Conservation (phyloP, 1,140 invertebrate species). For the Brachionus paranguensis region DNA sequence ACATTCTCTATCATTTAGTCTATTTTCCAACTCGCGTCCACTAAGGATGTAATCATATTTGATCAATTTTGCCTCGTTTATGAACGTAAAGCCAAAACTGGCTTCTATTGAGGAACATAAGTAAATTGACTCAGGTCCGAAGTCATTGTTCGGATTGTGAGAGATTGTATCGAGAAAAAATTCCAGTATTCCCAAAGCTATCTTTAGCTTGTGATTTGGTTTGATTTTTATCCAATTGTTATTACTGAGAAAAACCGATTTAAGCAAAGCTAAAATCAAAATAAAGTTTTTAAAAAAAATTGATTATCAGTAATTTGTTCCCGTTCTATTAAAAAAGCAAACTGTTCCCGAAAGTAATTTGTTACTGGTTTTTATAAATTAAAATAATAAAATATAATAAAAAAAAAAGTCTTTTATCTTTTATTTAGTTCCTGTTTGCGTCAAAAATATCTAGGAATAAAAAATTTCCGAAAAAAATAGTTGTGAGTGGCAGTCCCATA, state of each 20-base stretch:
- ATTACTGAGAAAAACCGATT: not conserved
- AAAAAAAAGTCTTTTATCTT: no score
- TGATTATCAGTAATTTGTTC: not conserved
- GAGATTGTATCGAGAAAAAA: not conserved
- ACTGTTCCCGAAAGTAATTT: no score
- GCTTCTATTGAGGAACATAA: constrained; percentile 4
- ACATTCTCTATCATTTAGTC: not conserved
- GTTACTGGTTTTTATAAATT: no score
- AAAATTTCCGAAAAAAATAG: no score
- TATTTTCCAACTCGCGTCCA: not conserved
- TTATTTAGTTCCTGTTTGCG: no score
- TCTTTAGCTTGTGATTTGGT: not conserved
- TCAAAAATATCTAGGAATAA: no score
- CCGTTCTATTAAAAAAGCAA: no score
- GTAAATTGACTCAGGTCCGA: not conserved
- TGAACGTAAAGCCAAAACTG: constrained; percentile 15
- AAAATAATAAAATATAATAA: no score
- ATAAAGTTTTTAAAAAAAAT: not conserved
- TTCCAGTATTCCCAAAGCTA: not conserved
- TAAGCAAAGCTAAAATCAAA: not conserved
- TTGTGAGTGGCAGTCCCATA: no score
- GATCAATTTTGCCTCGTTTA: not conserved
- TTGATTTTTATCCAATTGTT: constrained; percentile 1
- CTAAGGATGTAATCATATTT: not conserved
- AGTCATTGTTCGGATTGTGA: not conserved